Evolutionary conservation across 2,797 vertebrate genomes (phyloP), one percentile per base, ranked within the genome.

Genomic region (Protonibea diacanthus): DNA sequence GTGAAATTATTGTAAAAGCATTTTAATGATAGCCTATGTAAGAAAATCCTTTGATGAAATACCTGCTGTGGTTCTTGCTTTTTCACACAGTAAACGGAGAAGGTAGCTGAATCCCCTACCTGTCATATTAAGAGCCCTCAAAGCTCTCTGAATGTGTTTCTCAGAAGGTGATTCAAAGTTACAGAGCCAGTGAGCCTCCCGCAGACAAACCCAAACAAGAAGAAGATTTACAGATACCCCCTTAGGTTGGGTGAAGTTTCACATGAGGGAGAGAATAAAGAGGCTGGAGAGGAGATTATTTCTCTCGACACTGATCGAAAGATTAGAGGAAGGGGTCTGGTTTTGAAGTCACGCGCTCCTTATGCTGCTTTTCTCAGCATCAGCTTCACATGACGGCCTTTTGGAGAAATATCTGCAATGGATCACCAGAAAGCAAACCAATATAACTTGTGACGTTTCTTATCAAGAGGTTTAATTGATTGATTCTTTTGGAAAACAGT

Each of bases 171-270:
- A 89, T 80, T 86, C 80, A 81, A 73, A 81, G 71, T 74, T 66
- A 21, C 77, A 66, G 71, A 85, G 83, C 70, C 78, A n/a, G 69
- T 58, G 14, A 70, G 72, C 66, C 80, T 77, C 78, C 71, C 42
- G 74, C 83, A 85, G 89, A 89, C 86, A 84, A 92, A 93, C 88
- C 93, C 92, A 91, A 92, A 93, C 90, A 92, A 71, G 75, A 76
- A 55, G 81, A 80, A 86, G 90, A 91, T 93, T 86, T 89, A 90
- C 72, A 72, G 88, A 91, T 83, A 65, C 68, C 74, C 70, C 78
- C 9, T 33, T 9, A 68, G 85, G 71, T 70, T 7, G 74, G 66
- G 38, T 69, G 68, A 86, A 79, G 71, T 90, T 86, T 81, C 86
- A 81, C 71, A 84, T 66, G 64, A 65, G 76, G 75, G 81, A 74